phyloP scores from a whole-genome alignment of 2,888 invertebrate species.

The Drosophila leonis region DNA sequence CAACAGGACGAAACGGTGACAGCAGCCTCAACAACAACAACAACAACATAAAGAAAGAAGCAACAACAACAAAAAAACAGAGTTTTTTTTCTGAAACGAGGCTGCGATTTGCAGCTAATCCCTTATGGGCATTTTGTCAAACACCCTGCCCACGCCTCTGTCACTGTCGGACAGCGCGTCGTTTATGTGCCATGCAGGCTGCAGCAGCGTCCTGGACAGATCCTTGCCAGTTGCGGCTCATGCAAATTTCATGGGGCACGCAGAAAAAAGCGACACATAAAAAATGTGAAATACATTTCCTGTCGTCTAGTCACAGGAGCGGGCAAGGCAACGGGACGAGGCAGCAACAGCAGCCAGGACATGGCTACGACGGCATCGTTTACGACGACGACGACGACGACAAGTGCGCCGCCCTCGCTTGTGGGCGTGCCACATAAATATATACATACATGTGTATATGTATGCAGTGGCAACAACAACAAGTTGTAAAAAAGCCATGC shows the following conservation, averaged over 20 bases:
- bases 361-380: conserved; percentile 28
- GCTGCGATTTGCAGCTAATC: conserved; percentile 83
- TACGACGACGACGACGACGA: conserved; percentile 56
- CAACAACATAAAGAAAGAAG: neutral
- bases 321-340: conserved; percentile 8
- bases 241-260: conserved; percentile 84
- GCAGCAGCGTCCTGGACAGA: conserved; percentile 31
- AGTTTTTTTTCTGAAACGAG: conserved; percentile 57
- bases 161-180: conserved; percentile 1
- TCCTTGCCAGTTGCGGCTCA: conserved; percentile 68
- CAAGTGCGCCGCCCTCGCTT: conserved; percentile 64
- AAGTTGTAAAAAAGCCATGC: conserved; percentile 57
- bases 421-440: conserved; percentile 61
- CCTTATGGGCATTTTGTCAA: conserved; percentile 84
- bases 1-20: conserved; percentile 57
- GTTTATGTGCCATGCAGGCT: conserved; percentile 15
- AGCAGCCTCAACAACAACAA: conserved; percentile 20
- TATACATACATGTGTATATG: conserved; percentile 53
- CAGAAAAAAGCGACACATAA: conserved; percentile 77
- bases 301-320: conserved; percentile 78
- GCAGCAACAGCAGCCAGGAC: conserved; percentile 50
- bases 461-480: conserved; percentile 40
- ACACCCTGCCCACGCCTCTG: neutral
- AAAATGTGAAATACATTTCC: conserved; percentile 84
- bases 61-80: conserved; percentile 4